Conservation (phyloP, 1,140 invertebrate species). For the Oreohelix idahoensis region DNA sequence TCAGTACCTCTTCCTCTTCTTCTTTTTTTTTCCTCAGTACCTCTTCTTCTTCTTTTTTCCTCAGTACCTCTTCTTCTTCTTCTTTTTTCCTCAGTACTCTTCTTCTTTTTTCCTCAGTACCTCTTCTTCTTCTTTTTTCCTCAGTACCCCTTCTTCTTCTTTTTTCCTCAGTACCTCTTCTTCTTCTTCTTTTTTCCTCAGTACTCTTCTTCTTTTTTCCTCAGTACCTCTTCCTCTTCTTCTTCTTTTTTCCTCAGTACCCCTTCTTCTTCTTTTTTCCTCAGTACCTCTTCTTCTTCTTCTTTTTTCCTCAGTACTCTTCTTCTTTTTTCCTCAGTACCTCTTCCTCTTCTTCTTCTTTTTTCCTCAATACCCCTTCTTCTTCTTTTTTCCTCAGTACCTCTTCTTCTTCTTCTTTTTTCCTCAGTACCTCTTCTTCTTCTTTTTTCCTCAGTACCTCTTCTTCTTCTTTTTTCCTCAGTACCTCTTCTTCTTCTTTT, state of each 20-base stretch:
- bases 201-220: not conserved
- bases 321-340: not conserved
- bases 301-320: not conserved
- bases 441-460: not conserved
- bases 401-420: not conserved
- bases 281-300: not conserved
- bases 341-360: not conserved
- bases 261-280: too few species aligned
- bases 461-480: not conserved
- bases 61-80: not conserved
- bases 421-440: not conserved
- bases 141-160: not conserved
- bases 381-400: too few species aligned
- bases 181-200: slow-evolving; percentile 5
- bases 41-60: too few species aligned
- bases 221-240: not conserved
- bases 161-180: not conserved
- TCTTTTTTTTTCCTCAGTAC: too few species aligned
- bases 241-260: too few species aligned
- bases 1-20: not conserved
- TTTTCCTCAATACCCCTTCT: too few species aligned
- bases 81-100: not conserved
- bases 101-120: not conserved
- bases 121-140: not conserved
- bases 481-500: not conserved